Percentiles rank a stretch among this genome's conserved stretches.
These are phyloP conservation scores for Acrocera orbiculus DNA, from an alignment of 2,888 invertebrate species.

Conservation along the genomic window DNA sequence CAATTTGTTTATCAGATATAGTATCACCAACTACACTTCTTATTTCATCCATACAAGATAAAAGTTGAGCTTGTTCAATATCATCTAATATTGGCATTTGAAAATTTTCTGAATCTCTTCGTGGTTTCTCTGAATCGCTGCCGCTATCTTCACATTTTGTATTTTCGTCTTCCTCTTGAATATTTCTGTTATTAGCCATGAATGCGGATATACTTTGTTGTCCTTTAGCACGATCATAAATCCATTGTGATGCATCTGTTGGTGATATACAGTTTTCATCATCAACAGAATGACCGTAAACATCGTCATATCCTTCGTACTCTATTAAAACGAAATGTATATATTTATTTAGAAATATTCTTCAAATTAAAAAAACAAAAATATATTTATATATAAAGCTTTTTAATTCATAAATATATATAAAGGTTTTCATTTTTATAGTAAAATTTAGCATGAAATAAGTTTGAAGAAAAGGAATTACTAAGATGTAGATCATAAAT, in stretches of 20 bases:
- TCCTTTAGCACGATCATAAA: conserved; percentile 63
- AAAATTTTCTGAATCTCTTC: conserved; percentile 31
- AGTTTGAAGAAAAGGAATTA: too few relatives aligned
- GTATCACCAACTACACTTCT: conserved; percentile 63
- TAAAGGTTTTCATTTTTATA: too few relatives aligned
- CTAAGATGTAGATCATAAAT: too few relatives aligned
- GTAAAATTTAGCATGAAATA: too few relatives aligned
- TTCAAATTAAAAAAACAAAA: too few relatives aligned
- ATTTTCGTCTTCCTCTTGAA: conserved; percentile 48
- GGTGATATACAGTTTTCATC: conserved; percentile 85
- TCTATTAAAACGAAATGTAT: conserved; percentile 36
- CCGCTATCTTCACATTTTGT: conserved; percentile 31
- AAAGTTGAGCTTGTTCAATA: conserved; percentile 52
- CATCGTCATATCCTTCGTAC: conserved; percentile 69
- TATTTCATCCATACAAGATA: conserved; percentile 70
- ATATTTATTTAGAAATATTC: too few relatives aligned
- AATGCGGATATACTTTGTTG: conserved; percentile 59
- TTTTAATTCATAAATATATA: too few relatives aligned
- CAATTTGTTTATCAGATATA: conserved; percentile 51
- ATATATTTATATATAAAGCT: too few relatives aligned
- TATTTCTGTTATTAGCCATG: conserved; percentile 46
- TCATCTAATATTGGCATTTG: conserved; percentile 39
- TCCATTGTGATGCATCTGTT: conserved; percentile 65
- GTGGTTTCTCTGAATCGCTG: conserved; percentile 32
- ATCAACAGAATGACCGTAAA: conserved; percentile 87